phyloP scores from a whole-genome alignment of 1,140 invertebrate species.

The Lepidurus couesii region DNA sequence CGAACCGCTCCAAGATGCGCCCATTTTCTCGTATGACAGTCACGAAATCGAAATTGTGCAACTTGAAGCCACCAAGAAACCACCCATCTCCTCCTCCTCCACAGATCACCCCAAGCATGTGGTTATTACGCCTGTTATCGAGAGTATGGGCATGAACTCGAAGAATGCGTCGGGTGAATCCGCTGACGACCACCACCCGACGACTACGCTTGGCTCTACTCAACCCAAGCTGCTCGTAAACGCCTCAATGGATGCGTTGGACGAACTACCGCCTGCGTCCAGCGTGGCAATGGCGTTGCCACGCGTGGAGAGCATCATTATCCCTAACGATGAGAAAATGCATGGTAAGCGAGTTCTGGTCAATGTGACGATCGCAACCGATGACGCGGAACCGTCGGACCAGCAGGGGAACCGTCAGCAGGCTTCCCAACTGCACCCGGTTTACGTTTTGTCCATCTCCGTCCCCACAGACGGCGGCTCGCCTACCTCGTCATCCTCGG shows the following conservation, averaged over 20 bases:
- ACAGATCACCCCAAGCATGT: neutral
- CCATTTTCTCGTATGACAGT: conserved; percentile 40
- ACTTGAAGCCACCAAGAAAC: conserved; percentile 38
- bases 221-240: neutral
- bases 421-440: conserved; percentile 44
- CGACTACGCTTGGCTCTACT: neutral
- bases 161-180: neutral
- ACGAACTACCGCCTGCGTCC: neutral
- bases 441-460: conserved; percentile 65
- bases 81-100: neutral
- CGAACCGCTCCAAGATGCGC: conserved; percentile 32
- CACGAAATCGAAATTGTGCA: conserved; percentile 50
- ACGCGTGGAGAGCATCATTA: conserved; percentile 35
- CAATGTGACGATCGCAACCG: conserved; percentile 66
- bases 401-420: conserved; percentile 23
- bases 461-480: conserved; percentile 56
- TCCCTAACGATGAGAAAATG: conserved; percentile 29
- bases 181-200: neutral
- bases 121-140: neutral
- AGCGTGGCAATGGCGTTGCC: conserved; percentile 27
- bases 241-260: neutral
- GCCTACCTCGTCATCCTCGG: neutral
- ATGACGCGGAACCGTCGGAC: conserved; percentile 51
- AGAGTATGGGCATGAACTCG: neutral
- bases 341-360: conserved; percentile 57